Base-by-base conservation (phyloP, 2,888 invertebrate genomes). In the Drosophila yooni region DNA sequence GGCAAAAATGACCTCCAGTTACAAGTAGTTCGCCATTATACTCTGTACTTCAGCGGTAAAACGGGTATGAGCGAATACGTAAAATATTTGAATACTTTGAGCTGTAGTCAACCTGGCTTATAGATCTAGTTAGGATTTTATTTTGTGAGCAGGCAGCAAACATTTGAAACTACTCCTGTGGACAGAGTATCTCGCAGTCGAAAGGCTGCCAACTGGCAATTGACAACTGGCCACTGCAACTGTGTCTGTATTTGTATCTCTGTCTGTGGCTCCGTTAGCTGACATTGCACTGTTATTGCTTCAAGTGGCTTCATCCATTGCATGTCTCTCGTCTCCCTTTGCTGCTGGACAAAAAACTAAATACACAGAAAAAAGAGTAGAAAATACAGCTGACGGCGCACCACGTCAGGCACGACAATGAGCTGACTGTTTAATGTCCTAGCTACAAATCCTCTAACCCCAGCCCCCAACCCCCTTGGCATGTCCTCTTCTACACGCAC, bases 401-500 rank as follows among this genome's bases (percentile, higher is more conserved):
- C 77, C 80, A 79, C 78, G 87, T 83, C 81, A 72, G 75, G 61
- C 74, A 82, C 89, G 85, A 85, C 85, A 89, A 89, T 88, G 88
- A 84, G 88, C 78, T 77, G 88, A 82, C 85, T 89, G 85, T 89
- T 88, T 89, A 88, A 84, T 85, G 80, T 89, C 64, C 67, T 69
- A 53, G 68, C 70, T 67, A 56, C 60, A 69, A 21, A 31, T 50
- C 18, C 54, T 15, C 6, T 13, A 15, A 15, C 10, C 18, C 11
- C 40, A 15, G 1, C 29, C 52, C 31, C 5, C 29, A 11, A 0
- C 40, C 7, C 34, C 10, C 27, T 21, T 21, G 11, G 40, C 10
- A 5, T 21, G 5, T 40, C 27, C 18, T 1, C 27, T 31, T 8
- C 33, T 21, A 51, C 21, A 33, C 67, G 34, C 34, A 34, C 8